phyloP scores from a whole-genome alignment of 1,140 invertebrate species.

The Ectropis grisescens region DNA sequence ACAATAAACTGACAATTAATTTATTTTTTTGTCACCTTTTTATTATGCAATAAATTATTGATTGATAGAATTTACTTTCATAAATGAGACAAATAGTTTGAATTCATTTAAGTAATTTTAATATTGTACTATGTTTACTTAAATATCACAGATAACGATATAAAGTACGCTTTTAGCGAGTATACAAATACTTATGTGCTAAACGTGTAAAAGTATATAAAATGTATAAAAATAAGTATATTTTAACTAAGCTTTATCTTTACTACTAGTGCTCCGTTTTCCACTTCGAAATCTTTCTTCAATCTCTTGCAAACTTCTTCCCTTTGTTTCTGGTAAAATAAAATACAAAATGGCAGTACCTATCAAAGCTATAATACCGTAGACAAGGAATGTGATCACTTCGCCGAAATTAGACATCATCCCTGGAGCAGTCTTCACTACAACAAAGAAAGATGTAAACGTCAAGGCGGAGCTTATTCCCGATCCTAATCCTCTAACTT shows the following conservation, averaged over 20 bases:
- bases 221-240: background rate
- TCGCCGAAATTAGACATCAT: slow-evolving; percentile 73
- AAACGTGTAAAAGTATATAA: too few relatives aligned
- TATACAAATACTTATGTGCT: too few relatives aligned
- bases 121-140: slow-evolving; percentile 11
- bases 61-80: too few relatives aligned
- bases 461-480: slow-evolving; percentile 75
- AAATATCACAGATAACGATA: slow-evolving; percentile 1
- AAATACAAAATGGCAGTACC: slow-evolving; percentile 76
- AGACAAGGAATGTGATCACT: slow-evolving; percentile 77
- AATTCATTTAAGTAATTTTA: too few relatives aligned
- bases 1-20: too few relatives aligned
- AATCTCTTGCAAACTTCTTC: slow-evolving; percentile 83
- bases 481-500: slow-evolving; percentile 71
- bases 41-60: too few relatives aligned
- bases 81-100: too few relatives aligned
- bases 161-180: background rate
- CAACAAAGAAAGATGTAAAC: slow-evolving; percentile 77
- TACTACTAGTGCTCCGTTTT: too few relatives aligned
- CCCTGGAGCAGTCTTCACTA: slow-evolving; percentile 78
- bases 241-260: background rate
- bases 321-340: slow-evolving; percentile 85
- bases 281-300: slow-evolving; percentile 68
- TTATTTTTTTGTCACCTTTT: too few relatives aligned
- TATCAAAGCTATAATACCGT: slow-evolving; percentile 74